Conservation (phyloP, 2,888 invertebrate genomes). For the Ochropleura leucogaster region DNA sequence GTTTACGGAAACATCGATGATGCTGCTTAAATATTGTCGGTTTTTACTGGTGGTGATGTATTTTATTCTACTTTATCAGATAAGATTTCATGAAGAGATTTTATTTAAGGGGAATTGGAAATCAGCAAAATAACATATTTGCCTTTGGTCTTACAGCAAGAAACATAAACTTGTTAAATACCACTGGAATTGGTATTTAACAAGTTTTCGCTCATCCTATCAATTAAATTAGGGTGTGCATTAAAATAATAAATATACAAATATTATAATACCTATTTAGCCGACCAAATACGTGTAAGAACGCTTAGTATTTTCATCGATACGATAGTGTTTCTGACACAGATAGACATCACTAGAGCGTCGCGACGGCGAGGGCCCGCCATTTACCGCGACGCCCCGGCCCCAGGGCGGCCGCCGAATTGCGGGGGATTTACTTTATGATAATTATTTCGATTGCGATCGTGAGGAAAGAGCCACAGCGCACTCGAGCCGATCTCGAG, state of each 20-base stretch:
- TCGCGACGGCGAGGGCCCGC: slow-evolving; percentile 79
- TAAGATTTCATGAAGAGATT: neutral
- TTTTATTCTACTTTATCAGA: slow-evolving; percentile 1
- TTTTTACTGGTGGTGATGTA: slow-evolving; percentile 18
- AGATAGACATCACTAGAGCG: slow-evolving; percentile 78
- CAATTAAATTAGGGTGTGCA: neutral
- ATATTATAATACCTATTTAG: too few relatives aligned
- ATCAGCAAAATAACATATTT: neutral
- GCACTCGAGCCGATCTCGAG: slow-evolving; percentile 79
- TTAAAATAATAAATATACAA: neutral
- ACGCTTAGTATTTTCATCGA: slow-evolving; percentile 69
- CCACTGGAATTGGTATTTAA: neutral
- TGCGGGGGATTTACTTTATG: slow-evolving; percentile 89
- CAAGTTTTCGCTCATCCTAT: slow-evolving; percentile 15
- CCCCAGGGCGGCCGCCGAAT: slow-evolving; percentile 84
- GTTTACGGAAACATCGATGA: slow-evolving; percentile 70
- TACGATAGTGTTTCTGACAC: slow-evolving; percentile 63
- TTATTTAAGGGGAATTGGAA: neutral
- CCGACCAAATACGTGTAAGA: neutral
- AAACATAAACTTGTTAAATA: too few relatives aligned
- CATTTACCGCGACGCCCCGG: slow-evolving; percentile 82
- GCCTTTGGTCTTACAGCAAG: neutral
- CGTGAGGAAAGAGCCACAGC: slow-evolving; percentile 82
- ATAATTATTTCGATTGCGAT: slow-evolving; percentile 90
- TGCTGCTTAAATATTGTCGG: slow-evolving; percentile 27